phyloP scores from a whole-genome alignment of 1,140 invertebrate genomes.

The Macrotrachela quadricornifera region DNA sequence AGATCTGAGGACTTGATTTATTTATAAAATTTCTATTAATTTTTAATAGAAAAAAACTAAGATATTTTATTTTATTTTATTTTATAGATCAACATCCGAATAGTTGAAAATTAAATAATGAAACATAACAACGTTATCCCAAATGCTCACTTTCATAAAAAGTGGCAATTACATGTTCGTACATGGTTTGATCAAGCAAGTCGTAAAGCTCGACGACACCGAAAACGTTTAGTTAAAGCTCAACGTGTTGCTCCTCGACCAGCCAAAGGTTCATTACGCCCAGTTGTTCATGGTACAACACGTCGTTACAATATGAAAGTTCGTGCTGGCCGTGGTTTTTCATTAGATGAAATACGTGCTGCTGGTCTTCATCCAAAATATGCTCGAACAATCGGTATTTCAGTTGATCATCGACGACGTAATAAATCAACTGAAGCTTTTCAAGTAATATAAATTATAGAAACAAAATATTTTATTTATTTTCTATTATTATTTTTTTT shows the following conservation, averaged over 20 bases:
- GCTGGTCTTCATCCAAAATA: conserved; percentile 57
- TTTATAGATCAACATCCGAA: too few species aligned
- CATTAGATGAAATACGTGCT: conserved; percentile 67
- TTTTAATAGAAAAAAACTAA: too few species aligned
- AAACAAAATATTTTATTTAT: too few species aligned
- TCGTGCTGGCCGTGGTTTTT: conserved; percentile 80
- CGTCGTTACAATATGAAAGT: conserved; percentile 56
- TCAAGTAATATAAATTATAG: conserved; percentile 36
- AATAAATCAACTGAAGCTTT: conserved; percentile 85
- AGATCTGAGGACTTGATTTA: too few species aligned
- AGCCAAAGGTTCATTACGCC: conserved; percentile 49
- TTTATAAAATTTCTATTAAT: too few species aligned
- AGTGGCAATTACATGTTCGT: conserved; percentile 54
- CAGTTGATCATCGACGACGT: conserved; percentile 72
- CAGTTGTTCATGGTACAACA: conserved; percentile 77
- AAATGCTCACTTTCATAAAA: conserved; percentile 98
- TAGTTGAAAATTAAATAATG: too few species aligned
- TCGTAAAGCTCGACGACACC: conserved; percentile 61
- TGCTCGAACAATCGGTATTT: conserved; percentile 75
- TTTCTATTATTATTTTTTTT: too few species aligned
- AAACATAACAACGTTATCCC: conserved; percentile 98
- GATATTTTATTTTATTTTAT: too few species aligned
- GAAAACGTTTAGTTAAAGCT: conserved; percentile 72
- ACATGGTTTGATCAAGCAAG: conserved; percentile 99
- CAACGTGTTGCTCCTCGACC: conserved; percentile 70